Evolutionary conservation across 2,797 vertebrate genomes (phyloP).

Genomic region (Coracias cyanogaster): DNA sequence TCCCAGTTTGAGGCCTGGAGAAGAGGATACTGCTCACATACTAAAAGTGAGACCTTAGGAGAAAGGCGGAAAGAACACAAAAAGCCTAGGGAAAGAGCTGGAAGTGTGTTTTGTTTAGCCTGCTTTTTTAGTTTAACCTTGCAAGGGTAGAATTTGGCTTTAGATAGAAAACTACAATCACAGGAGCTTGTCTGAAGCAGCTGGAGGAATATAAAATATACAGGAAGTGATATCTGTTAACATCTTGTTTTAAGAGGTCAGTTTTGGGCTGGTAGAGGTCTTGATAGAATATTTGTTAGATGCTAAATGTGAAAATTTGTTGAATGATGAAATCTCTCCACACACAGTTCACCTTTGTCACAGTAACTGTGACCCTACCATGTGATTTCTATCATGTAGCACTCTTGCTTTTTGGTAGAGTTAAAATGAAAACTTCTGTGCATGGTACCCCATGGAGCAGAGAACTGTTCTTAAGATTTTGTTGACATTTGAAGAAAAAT

Average conservation of each 20-base stretch:
- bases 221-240: not conserved
- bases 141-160: not conserved
- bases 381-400: not conserved
- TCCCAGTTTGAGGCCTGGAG: not conserved
- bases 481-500: constrained; percentile 6
- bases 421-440: not conserved
- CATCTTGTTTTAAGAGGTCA: not conserved
- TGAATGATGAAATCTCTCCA: not conserved
- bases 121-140: not conserved
- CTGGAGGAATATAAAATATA: not conserved
- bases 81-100: not conserved
- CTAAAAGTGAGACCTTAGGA: not conserved
- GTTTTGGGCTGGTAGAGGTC: not conserved
- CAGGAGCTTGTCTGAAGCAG: not conserved
- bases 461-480: not conserved
- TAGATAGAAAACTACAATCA: not conserved
- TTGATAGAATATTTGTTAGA: not conserved
- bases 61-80: not conserved
- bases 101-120: not conserved
- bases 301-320: not conserved
- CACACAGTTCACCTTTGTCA: not conserved
- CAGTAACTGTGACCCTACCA: not conserved
- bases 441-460: not conserved
- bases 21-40: not conserved
- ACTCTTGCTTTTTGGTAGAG: not conserved